Evolutionary conservation across 2,797 vertebrate genomes (phyloP).

Genomic region (Chelmon rostratus): DNA sequence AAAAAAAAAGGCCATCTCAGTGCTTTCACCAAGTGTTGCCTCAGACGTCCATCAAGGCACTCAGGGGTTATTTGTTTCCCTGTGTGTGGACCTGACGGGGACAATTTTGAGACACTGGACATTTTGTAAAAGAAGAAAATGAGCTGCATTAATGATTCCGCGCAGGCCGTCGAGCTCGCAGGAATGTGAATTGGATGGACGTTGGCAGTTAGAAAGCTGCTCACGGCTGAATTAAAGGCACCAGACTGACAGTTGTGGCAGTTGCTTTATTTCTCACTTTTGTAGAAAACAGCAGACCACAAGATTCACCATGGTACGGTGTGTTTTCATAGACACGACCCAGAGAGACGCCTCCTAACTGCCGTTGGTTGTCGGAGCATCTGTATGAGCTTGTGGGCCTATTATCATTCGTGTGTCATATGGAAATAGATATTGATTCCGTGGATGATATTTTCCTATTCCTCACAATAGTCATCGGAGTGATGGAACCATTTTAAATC

Average conservation of each 20-base stretch:
- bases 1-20: conserved; percentile 49
- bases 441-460: conserved; percentile 92
- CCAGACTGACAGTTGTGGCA: conserved; percentile 81
- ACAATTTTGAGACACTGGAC: conserved; percentile 4
- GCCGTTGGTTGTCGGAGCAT: conserved; percentile 73
- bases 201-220: conserved; percentile 44
- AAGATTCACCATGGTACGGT: conserved; percentile 29
- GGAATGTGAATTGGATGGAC: conserved; percentile 35
- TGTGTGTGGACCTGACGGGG: conserved; percentile 1
- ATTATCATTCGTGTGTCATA: conserved; percentile 82
- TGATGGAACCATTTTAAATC: conserved; percentile 80
- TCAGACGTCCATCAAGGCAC: conserved; percentile 58
- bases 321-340: conserved; percentile 57
- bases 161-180: neutral
- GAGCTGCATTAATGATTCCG: conserved; percentile 30
- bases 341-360: conserved; percentile 73
- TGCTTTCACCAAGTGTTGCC: conserved; percentile 63
- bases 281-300: conserved; percentile 65
- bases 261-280: conserved; percentile 70
- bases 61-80: conserved; percentile 29
- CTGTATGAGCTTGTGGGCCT: conserved; percentile 79
- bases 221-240: conserved; percentile 43
- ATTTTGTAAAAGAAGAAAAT: conserved; percentile 26
- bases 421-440: conserved; percentile 88
- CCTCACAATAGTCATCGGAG: conserved; percentile 86